A percentile compares a stretch with the other conserved stretches of the same genome.
Evolutionary conservation across 2,797 vertebrate species (phyloP).

Genomic region (Clarias fuscus): DNA sequence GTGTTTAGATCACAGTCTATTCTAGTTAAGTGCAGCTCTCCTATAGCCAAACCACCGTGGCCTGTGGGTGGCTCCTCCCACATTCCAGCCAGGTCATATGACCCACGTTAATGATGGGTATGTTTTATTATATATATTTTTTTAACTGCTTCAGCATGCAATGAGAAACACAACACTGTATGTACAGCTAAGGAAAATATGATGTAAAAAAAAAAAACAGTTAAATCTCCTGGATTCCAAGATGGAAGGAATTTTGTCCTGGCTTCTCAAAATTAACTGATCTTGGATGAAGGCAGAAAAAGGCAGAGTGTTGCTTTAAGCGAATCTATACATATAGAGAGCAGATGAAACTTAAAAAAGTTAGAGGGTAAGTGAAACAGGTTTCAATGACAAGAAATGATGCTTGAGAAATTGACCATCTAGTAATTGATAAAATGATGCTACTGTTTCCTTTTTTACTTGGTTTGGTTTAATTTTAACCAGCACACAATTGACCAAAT

Average conservation of each 20-base stretch:
- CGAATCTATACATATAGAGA: too few species aligned
- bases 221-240: neutral
- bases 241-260: neutral
- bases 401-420: too few species aligned
- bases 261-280: slow-evolving; percentile 1
- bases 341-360: neutral
- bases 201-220: neutral
- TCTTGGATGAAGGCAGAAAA: neutral
- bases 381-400: neutral
- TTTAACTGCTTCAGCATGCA: slow-evolving; percentile 61
- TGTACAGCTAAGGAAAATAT: slow-evolving; percentile 34
- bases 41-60: slow-evolving; percentile 65
- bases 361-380: neutral
- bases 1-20: slow-evolving; percentile 57
- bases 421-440: neutral
- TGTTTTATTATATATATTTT: slow-evolving; percentile 39
- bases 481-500: neutral
- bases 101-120: slow-evolving; percentile 64
- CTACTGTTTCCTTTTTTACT: neutral
- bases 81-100: slow-evolving; percentile 74
- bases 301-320: neutral
- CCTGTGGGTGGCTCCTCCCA: slow-evolving; percentile 69
- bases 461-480: neutral
- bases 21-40: slow-evolving; percentile 73
- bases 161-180: slow-evolving; percentile 60